Conservation (phyloP, 2,888 invertebrate genomes). For the Cartodere bifasciata region DNA sequence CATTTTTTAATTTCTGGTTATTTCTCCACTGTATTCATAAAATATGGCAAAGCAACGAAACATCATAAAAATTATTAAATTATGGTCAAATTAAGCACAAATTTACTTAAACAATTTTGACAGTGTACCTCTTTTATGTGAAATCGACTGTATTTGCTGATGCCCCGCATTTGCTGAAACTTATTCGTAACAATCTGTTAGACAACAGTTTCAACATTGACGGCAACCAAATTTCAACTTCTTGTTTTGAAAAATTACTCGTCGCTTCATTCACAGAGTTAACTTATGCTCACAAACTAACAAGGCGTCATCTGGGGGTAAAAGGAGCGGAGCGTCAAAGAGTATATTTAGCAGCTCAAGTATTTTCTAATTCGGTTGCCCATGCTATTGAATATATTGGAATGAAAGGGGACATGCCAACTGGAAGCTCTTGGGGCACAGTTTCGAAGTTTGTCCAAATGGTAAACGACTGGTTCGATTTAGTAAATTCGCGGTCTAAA, state of each 20-base stretch:
- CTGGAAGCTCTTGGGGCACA: conserved; percentile 8
- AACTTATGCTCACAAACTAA: conserved; percentile 16
- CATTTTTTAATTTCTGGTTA: too few species aligned
- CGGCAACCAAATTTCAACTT: conserved; percentile 8
- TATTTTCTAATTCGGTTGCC: conserved; percentile 14
- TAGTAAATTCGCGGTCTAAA: conserved; percentile 16
- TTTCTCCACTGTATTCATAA: too few species aligned
- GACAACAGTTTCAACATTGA: conserved; percentile 13
- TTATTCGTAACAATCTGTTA: conserved; percentile 16
- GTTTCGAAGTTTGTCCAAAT: conserved; percentile 10
- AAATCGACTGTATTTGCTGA: conserved; percentile 17
- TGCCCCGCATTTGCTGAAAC: conserved; percentile 17
- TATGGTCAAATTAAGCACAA: too few species aligned
- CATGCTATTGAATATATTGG: conserved; percentile 14
- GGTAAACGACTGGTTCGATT: conserved; percentile 20
- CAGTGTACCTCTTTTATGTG: too few species aligned
- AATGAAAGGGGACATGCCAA: conserved; percentile 10
- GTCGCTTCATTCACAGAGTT: conserved; percentile 13
- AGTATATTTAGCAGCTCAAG: conserved; percentile 15
- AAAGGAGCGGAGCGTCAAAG: conserved; percentile 16
- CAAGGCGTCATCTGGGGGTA: conserved; percentile 15
- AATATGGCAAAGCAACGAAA: too few species aligned
- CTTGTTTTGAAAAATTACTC: conserved; percentile 11
- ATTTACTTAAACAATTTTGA: too few species aligned
- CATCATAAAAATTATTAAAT: too few species aligned